Evolutionary conservation across 2,888 invertebrate species (phyloP), one percentile per base, ranked within the genome.

Genomic region (Diachrysia chrysitis): DNA sequence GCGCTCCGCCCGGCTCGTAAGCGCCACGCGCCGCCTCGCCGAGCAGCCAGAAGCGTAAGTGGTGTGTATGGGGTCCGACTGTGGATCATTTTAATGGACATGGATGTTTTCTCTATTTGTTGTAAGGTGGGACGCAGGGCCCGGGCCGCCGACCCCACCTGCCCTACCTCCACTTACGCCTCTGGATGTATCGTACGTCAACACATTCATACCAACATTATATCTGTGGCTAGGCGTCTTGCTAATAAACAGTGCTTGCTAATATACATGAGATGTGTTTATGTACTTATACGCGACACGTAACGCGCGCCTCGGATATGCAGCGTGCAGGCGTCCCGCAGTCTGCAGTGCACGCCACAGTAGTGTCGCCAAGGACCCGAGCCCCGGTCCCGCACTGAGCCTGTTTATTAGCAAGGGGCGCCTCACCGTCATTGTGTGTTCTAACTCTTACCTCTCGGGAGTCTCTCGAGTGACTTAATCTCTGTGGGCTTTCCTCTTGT

Each of bases 131-230:
- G 90, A 92, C 89, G 93, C 95, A 92, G 94, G 94, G 94, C 88
- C 94, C 95, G 89, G 94, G 95, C 90, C 93, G 95, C 80, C 90
- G 95, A 89, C 95, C 95, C 92, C 95, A 95, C 92, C 95, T 95
- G 95, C 95, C 95, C 89, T 95, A 95, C 89, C 95, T 95, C 92
- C 95, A 95, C 95, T 95, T 95, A 93, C 95, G 95, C 93, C 94
- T 95, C 93, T 95, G 95, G 95, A 95, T 95, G 95, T 95, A 95
- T 95, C 95, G 95, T 95, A 95, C 92, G 95, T 95, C 88, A 87
- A 86, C 85, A 87, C 75, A 71, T 77, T 79, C 78, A 85, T 84
- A 85, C 81, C 84, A 85, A 78, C 76, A 81, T 78, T 79, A 76
- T 80, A 69, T 64, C 35, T 80, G 63, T 76, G 76, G 76, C 69